Evolutionary conservation across 2,888 invertebrate genomes (phyloP), one percentile per base, ranked within the genome.

Genomic region (Gnatocerus cornutus): DNA sequence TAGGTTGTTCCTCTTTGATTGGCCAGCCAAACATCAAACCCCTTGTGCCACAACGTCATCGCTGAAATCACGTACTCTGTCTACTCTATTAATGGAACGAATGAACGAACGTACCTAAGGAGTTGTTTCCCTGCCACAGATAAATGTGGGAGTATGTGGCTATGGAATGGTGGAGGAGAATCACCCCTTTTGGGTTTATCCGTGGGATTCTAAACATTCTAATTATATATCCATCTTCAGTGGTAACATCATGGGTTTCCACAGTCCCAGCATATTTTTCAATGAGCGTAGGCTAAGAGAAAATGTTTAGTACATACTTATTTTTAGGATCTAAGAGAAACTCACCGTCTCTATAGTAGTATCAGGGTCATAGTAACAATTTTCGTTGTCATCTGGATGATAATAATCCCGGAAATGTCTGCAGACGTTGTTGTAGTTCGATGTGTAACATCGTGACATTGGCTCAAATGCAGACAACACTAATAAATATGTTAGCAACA

Each of bases 1-100:
- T 52, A 66, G n/a, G 29, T 45, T 9, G 69, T 68, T 3, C 74
- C 74, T 62, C 74, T 56, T 7, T 69, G 53, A 43, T 71, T 73
- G 13, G 71, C 68, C 37, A 74, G 29, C 73, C 74, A 74, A 16
- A 74, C 48, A 33, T 74, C 74, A 30, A 67, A 74, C 7, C 73
- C 73, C 1, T 53, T 61, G 12, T 58, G n/a, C 64, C 67, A 68
- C 9, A 74, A 21, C 3, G 56, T 50, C 29, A 71, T 33, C n/a
- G 69, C 72, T 74, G 33, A 7, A 33, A 33, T 4, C 21, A 21
- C 21, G n/a, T 7, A 33, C 33, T 33, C 9, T 9, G 3, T 1
- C n/a, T 33, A 6, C n/a, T 4, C 33, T 1, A 33, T 2, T 33
- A 33, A 21, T 21, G 4, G 21, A 21, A 21, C 37, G 37, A 37